A percentile compares a stretch with the other conserved stretches of the same genome.
These are phyloP conservation scores for Ecliptopera silaceata DNA, from an alignment of 2,888 invertebrate genomes.

Conservation along the genomic window DNA sequence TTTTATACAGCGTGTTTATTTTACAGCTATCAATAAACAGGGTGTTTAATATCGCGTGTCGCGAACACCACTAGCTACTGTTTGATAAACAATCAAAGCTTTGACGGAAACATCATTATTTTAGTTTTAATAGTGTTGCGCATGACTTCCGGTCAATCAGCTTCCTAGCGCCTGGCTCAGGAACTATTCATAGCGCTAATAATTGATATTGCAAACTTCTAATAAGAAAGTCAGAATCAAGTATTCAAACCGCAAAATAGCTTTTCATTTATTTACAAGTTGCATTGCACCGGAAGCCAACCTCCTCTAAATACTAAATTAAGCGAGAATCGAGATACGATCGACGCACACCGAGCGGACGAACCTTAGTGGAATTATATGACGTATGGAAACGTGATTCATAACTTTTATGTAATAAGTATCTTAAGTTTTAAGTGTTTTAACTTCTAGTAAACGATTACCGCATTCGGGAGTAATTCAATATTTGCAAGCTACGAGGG, in stretches of 20 bases:
- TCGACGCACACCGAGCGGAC: not conserved
- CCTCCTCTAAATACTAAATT: conserved; percentile 13
- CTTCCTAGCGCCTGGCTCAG: too few species aligned
- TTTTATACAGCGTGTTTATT: conserved; percentile 5
- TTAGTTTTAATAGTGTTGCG: not conserved
- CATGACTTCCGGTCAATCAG: not conserved
- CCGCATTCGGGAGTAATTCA: too few species aligned
- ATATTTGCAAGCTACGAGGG: too few species aligned
- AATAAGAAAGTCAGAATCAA: conserved; percentile 2
- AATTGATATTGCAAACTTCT: not conserved
- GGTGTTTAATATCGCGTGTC: conserved; percentile 4
- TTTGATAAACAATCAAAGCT: conserved; percentile 10
- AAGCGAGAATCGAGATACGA: not conserved
- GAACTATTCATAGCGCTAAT: too few species aligned
- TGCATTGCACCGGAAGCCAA: conserved; percentile 8
- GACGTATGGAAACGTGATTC: too few species aligned
- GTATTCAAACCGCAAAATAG: not conserved
- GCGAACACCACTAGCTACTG: conserved; percentile 9
- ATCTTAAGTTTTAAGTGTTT: too few species aligned
- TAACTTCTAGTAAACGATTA: too few species aligned
- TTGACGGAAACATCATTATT: conserved; percentile 11
- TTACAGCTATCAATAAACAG: not conserved
- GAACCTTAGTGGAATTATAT: not conserved
- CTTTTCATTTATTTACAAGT: conserved; percentile 15
- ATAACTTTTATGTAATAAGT: too few species aligned